phyloP scores from a whole-genome alignment of 2,797 vertebrate species.

The Scomberomorus guttatus region DNA sequence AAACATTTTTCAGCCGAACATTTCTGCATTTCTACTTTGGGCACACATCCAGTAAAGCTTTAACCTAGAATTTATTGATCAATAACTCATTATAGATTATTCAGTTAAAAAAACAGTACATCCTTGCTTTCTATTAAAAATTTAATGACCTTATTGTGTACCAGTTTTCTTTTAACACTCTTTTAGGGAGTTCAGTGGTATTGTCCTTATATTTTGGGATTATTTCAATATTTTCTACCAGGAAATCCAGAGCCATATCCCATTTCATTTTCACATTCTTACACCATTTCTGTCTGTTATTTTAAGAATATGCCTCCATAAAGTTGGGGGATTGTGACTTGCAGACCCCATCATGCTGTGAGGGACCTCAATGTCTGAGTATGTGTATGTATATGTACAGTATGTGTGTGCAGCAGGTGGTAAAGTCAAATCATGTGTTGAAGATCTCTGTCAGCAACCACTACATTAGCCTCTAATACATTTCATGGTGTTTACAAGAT shows the following conservation, averaged over 20 bases:
- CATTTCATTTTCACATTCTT: neutral
- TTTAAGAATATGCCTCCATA: constrained; percentile 9
- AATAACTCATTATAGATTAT: constrained; percentile 7
- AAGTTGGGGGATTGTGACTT: neutral
- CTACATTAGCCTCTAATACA: constrained; percentile 78
- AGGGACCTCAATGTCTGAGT: constrained; percentile 18
- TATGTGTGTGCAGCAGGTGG: constrained; percentile 70
- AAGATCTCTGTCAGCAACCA: constrained; percentile 72
- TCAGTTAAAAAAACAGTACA: neutral
- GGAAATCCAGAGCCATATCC: neutral
- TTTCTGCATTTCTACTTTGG: neutral
- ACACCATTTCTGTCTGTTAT: neutral
- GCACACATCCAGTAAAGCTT: neutral
- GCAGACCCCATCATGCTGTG: constrained; percentile 9
- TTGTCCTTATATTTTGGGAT: neutral
- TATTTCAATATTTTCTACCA: neutral
- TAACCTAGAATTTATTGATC: neutral
- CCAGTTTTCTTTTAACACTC: neutral
- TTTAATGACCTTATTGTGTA: neutral
- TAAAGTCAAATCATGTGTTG: constrained; percentile 68
- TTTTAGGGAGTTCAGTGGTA: neutral
- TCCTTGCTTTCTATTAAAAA: neutral
- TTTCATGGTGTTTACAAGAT: constrained; percentile 84
- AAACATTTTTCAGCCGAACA: neutral
- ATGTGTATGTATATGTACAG: constrained; percentile 16